Evolutionary conservation across 2,113 vertebrate species (phyloP).

Genomic region (Vulpes ferrilata): DNA sequence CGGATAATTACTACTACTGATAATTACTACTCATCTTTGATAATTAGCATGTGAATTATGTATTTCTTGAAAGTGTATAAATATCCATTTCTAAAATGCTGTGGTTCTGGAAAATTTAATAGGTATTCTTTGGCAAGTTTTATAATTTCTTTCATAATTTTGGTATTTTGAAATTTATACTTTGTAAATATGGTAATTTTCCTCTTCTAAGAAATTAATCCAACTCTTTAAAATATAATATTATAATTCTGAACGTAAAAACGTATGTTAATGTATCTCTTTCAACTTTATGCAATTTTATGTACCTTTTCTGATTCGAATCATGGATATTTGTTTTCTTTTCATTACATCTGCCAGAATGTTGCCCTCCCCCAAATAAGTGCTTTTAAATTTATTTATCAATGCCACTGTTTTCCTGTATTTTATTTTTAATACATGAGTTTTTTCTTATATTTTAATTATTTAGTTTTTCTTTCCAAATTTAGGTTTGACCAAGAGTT

Average conservation of each 20-base stretch:
- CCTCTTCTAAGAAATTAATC: neutral
- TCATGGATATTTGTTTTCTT: neutral
- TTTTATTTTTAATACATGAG: neutral
- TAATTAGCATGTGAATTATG: neutral
- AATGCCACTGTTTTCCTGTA: neutral
- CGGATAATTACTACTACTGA: neutral
- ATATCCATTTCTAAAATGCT: neutral
- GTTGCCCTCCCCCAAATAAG: neutral
- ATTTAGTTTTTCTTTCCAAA: constrained; percentile 18
- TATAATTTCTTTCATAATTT: neutral
- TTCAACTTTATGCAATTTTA: neutral
- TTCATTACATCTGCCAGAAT: neutral
- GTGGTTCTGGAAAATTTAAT: neutral
- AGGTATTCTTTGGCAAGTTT: neutral
- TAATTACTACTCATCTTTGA: neutral
- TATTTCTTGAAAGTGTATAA: neutral
- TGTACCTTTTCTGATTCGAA: neutral
- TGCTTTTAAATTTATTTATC: neutral
- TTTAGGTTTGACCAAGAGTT: neutral
- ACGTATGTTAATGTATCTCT: neutral
- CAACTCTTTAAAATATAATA: neutral
- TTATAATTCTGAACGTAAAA: neutral
- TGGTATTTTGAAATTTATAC: constrained; percentile 2
- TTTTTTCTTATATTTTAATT: neutral
- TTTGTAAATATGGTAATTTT: neutral